These are phyloP conservation scores for Drosophila gaucha DNA, from an alignment of 2,888 invertebrate species.

Conservation along the genomic window DNA sequence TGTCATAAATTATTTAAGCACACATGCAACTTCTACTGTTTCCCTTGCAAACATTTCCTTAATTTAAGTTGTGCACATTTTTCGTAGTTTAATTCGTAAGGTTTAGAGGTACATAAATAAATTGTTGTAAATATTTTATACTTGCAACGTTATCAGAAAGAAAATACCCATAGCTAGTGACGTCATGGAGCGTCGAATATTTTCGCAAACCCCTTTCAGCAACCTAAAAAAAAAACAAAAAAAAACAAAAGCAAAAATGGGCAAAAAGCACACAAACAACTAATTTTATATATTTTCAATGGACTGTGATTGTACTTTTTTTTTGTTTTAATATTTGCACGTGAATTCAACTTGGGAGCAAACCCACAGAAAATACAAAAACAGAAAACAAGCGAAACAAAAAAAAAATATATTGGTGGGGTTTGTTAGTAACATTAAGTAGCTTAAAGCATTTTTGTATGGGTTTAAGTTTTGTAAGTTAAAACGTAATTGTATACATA, in stretches of 20 bases:
- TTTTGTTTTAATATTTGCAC: conserved; percentile 63
- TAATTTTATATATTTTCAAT: conserved; percentile 75
- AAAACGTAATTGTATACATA: conserved; percentile 71
- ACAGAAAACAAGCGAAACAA: conserved; percentile 47
- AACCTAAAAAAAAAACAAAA: conserved; percentile 6
- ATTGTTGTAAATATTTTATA: conserved; percentile 70
- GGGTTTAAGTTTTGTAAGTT: conserved; percentile 76
- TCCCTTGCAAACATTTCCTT: conserved; percentile 37
- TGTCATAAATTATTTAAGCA: conserved; percentile 80
- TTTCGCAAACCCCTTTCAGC: conserved; percentile 45
- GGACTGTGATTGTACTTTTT: conserved; percentile 78
- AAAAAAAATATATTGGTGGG: conserved; percentile 57
- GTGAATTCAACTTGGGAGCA: conserved; percentile 45
- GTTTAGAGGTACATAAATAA: conserved; percentile 78
- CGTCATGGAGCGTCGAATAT: conserved; percentile 22
- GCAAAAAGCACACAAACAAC: conserved; percentile 60
- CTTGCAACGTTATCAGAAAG: conserved; percentile 49
- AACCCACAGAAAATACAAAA: conserved; percentile 41
- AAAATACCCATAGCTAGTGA: conserved; percentile 32
- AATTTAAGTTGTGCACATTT: conserved; percentile 60
- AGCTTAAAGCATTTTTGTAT: conserved; percentile 74
- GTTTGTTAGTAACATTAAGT: conserved; percentile 68
- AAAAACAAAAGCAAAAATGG: conserved; percentile 17
- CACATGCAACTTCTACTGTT: conserved; percentile 35
- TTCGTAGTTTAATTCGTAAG: conserved; percentile 67